Conservation (phyloP, 2,113 vertebrate genomes). For the Drymodes brunneopygia region DNA sequence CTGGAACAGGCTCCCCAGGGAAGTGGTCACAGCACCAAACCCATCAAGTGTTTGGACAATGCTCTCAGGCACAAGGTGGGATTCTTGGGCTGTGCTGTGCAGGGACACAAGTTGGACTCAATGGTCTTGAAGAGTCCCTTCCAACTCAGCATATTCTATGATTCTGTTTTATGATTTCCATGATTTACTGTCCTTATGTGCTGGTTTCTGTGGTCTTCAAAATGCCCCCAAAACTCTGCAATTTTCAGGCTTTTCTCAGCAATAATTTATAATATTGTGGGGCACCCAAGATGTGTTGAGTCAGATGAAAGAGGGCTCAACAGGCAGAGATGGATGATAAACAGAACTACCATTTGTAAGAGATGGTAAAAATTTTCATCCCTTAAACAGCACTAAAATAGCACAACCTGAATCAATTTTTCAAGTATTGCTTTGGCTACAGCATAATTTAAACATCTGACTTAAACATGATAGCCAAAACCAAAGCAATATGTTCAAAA, state of each 20-base stretch:
- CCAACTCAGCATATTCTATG: neutral
- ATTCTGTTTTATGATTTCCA: neutral
- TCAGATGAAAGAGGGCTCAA: neutral
- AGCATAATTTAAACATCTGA: neutral
- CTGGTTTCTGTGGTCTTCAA: neutral
- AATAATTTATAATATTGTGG: neutral
- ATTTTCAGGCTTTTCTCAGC: neutral
- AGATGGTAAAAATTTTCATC: neutral
- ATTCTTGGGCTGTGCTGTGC: neutral
- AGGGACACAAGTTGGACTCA: too few relatives aligned
- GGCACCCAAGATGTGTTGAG: neutral
- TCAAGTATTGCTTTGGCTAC: neutral
- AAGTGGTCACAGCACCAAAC: neutral
- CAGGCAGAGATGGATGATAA: neutral
- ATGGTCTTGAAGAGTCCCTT: neutral
- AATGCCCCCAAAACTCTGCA: neutral
- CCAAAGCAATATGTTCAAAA: neutral
- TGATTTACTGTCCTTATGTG: neutral
- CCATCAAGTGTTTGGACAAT: neutral
- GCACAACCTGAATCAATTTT: neutral
- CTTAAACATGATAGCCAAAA: neutral
- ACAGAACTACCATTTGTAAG: neutral
- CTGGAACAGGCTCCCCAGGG: neutral
- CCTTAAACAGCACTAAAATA: neutral
- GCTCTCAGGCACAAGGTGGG: neutral